phyloP scores from a whole-genome alignment of 2,888 invertebrate genomes.

The Cephus sareptanus region DNA sequence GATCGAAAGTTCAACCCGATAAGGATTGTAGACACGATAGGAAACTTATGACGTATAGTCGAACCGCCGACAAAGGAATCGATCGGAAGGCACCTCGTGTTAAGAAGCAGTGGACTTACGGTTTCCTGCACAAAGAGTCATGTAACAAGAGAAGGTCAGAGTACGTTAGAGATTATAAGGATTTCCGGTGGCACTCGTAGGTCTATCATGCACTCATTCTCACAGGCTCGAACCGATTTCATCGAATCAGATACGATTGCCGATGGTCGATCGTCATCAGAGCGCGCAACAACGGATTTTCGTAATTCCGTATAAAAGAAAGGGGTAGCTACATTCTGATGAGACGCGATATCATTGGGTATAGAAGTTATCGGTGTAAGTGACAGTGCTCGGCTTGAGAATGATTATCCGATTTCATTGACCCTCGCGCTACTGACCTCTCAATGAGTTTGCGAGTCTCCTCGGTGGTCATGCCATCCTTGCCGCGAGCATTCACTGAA shows the following conservation, averaged over 20 bases:
- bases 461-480: conserved; percentile 95
- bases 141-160: conserved; percentile 54
- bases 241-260: not conserved
- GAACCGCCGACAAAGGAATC: not conserved
- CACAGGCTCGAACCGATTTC: too few species aligned
- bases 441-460: conserved; percentile 98
- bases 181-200: conserved; percentile 63
- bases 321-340: too few species aligned
- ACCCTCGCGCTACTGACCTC: conserved; percentile 80
- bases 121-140: conserved; percentile 74
- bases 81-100: conserved; percentile 2
- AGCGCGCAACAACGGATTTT: too few species aligned
- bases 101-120: conserved; percentile 72
- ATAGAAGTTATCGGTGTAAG: too few species aligned
- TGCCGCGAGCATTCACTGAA: conserved; percentile 76
- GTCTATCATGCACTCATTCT: conserved; percentile 65
- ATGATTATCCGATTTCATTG: conserved; percentile 9
- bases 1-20: not conserved
- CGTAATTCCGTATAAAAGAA: too few species aligned
- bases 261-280: too few species aligned
- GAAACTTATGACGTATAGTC: too few species aligned
- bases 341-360: too few species aligned
- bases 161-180: conserved; percentile 31
- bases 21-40: too few species aligned
- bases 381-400: too few species aligned